These are phyloP conservation scores for Poecilia latipinna DNA, from an alignment of 2,113 vertebrate species.

Conservation along the genomic window DNA sequence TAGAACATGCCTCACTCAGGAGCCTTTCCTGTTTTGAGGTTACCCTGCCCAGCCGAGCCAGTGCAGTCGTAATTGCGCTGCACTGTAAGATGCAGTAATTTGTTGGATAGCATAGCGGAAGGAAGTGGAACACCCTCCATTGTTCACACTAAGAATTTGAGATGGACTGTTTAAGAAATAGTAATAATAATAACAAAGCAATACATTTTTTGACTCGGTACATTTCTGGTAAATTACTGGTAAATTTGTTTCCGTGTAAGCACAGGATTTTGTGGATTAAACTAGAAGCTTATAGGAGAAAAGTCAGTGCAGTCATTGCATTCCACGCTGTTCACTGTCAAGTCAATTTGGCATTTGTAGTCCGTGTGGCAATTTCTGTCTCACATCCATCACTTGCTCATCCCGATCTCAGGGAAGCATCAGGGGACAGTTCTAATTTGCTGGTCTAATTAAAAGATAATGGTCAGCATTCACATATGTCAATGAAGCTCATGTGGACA, in stretches of 20 bases:
- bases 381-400: constrained; percentile 59
- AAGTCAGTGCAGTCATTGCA: constrained; percentile 47
- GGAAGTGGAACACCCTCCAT: constrained; percentile 48
- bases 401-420: constrained; percentile 46
- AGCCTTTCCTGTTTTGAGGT: constrained; percentile 12
- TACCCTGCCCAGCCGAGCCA: constrained; percentile 35
- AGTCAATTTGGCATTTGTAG: constrained; percentile 57
- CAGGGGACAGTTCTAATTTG: constrained; percentile 57
- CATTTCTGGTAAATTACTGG: neutral
- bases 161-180: constrained; percentile 14
- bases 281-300: constrained; percentile 48
- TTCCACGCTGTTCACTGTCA: constrained; percentile 51
- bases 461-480: constrained; percentile 61
- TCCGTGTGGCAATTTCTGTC: constrained; percentile 52
- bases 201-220: neutral
- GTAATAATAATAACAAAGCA: neutral
- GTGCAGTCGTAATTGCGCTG: constrained; percentile 40
- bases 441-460: constrained; percentile 75
- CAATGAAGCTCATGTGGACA: constrained; percentile 54
- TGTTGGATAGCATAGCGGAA: constrained; percentile 40
- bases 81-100: constrained; percentile 45
- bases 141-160: constrained; percentile 6
- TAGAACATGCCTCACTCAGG: constrained; percentile 48
- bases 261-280: constrained; percentile 37
- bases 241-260: neutral